A percentile compares a stretch with the other conserved stretches of the same genome.
phyloP scores from a whole-genome alignment of 2,113 vertebrate species.

The Otolemur garnettii region DNA sequence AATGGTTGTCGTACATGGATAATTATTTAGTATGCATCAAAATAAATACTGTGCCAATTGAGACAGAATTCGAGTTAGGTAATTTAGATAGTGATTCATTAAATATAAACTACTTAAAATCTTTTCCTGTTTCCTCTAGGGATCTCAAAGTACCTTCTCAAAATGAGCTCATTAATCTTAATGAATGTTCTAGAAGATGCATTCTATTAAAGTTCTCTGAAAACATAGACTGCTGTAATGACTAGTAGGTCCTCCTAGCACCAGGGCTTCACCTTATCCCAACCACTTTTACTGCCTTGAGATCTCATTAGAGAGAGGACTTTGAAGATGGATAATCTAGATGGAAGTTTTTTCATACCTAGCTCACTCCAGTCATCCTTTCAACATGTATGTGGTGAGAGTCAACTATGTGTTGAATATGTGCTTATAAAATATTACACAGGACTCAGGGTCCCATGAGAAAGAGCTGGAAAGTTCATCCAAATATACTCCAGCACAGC shows the following conservation, averaged over 20 bases:
- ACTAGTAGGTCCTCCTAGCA: background rate
- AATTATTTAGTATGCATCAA: slow-evolving; percentile 40
- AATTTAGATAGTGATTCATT: slow-evolving; percentile 57
- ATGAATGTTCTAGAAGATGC: slow-evolving; percentile 74
- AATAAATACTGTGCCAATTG: slow-evolving; percentile 20
- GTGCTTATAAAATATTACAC: background rate
- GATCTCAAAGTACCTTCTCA: slow-evolving; percentile 63
- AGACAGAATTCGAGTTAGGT: slow-evolving; percentile 58
- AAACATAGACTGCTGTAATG: slow-evolving; percentile 36
- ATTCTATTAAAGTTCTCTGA: slow-evolving; percentile 52
- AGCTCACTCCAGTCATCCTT: background rate
- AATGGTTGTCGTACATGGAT: background rate
- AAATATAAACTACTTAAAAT: slow-evolving; percentile 71
- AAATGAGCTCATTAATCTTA: slow-evolving; percentile 71
- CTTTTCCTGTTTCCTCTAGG: slow-evolving; percentile 47
- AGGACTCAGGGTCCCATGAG: rapidly evolving
- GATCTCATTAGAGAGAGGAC: slow-evolving; percentile 52
- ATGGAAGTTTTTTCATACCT: background rate
- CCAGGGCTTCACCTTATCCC: background rate
- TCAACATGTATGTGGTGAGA: background rate
- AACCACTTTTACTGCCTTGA: slow-evolving; percentile 6
- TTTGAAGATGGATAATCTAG: background rate
- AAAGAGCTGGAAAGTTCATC: background rate
- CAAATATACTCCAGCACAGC: background rate
- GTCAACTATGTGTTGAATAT: background rate